These are phyloP conservation scores for Oligia strigilis DNA, from an alignment of 2,888 invertebrate genomes.

Conservation along the genomic window DNA sequence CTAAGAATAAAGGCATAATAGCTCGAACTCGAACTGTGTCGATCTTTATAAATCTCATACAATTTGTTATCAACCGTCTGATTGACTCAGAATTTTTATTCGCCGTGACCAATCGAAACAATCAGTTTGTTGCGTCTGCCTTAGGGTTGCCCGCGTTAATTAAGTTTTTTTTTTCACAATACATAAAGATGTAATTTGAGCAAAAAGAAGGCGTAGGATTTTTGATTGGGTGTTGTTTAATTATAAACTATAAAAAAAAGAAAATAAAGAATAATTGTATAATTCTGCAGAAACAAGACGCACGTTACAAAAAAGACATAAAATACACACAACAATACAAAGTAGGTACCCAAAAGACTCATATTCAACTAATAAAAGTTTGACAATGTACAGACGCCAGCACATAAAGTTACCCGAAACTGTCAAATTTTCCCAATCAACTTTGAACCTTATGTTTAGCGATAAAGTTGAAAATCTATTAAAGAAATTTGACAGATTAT, in stretches of 20 bases:
- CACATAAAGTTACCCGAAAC: too few species aligned
- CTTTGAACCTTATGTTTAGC: too few species aligned
- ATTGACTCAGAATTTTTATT: conserved; percentile 62
- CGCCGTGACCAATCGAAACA: conserved; percentile 58
- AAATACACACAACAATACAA: background rate
- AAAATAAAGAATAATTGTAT: background rate
- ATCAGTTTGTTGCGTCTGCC: conserved; percentile 54
- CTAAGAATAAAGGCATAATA: conserved; percentile 41
- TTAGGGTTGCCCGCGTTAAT: conserved; percentile 50
- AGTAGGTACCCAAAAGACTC: background rate
- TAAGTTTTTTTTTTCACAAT: conserved; percentile 15
- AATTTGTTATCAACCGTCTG: conserved; percentile 48
- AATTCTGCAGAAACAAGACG: background rate
- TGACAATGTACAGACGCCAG: too few species aligned
- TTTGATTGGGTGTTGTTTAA: background rate
- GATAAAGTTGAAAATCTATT: too few species aligned
- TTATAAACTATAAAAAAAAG: background rate
- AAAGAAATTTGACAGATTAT: too few species aligned
- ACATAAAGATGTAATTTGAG: background rate
- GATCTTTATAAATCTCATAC: conserved; percentile 47
- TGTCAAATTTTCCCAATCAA: too few species aligned
- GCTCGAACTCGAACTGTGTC: conserved; percentile 30
- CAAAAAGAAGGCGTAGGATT: background rate
- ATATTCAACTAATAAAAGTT: background rate
- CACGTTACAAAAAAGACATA: background rate